Evolutionary conservation across 2,888 invertebrate species (phyloP).

Genomic region (Nymphalis urticae): DNA sequence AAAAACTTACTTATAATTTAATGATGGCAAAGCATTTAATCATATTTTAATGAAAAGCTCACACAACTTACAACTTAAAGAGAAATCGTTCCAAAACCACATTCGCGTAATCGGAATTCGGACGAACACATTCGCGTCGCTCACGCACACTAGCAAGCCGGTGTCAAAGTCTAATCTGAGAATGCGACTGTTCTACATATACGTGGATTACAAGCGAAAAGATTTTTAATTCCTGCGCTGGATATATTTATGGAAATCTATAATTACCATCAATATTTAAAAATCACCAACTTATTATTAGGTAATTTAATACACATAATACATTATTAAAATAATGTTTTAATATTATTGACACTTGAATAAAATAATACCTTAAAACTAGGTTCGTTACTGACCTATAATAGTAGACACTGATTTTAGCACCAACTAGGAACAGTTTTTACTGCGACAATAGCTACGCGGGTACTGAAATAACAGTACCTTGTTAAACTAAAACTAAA

Average conservation of each 20-base stretch:
- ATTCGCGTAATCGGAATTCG: slow-evolving; percentile 56
- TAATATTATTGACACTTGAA: neutral
- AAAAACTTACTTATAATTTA: neutral
- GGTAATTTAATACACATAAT: no score
- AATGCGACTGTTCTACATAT: slow-evolving; percentile 48
- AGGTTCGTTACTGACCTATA: slow-evolving; percentile 19
- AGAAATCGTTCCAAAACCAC: slow-evolving; percentile 52
- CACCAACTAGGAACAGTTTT: slow-evolving; percentile 14
- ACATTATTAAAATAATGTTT: neutral
- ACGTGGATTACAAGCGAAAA: slow-evolving; percentile 24
- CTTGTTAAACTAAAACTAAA: slow-evolving; percentile 23
- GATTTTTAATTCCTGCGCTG: neutral
- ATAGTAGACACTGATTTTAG: slow-evolving; percentile 8
- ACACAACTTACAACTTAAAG: slow-evolving; percentile 23
- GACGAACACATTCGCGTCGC: slow-evolving; percentile 54
- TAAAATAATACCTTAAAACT: neutral
- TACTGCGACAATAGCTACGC: slow-evolving; percentile 21
- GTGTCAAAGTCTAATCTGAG: slow-evolving; percentile 77
- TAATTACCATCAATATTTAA: neutral
- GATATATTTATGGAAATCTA: neutral
- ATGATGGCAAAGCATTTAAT: neutral
- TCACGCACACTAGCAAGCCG: slow-evolving; percentile 57
- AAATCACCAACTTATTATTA: neutral
- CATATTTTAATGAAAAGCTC: slow-evolving; percentile 4
- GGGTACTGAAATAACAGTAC: slow-evolving; percentile 30